A percentile compares a stretch with the other conserved stretches of the same genome.
Evolutionary conservation across 1,140 invertebrate species (phyloP).

Genomic region (Chionoecetes opilio): DNA sequence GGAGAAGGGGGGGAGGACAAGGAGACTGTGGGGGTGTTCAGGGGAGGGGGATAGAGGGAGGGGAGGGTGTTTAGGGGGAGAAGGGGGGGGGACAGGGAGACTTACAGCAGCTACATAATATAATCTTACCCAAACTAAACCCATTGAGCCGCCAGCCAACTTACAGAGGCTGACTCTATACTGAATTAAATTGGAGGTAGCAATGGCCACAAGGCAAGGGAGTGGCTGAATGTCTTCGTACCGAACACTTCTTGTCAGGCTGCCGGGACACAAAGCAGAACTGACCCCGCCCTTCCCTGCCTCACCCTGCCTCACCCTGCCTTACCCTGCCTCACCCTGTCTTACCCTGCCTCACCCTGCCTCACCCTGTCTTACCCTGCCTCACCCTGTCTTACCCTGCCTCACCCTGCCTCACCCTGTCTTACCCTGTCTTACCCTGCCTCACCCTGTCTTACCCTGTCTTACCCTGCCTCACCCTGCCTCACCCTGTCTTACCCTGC

Average conservation of each 20-base stretch:
- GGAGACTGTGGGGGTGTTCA: background rate
- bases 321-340: background rate
- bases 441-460: background rate
- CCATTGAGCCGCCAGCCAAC: background rate
- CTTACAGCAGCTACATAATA: no score
- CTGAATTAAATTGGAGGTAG: background rate
- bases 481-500: background rate
- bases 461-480: background rate
- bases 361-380: background rate
- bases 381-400: background rate
- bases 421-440: no score
- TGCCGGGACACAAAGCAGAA: background rate
- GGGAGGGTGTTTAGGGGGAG: background rate
- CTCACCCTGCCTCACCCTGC: background rate
- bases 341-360: background rate
- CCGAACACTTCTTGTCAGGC: background rate
- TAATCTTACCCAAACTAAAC: background rate
- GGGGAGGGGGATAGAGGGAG: background rate
- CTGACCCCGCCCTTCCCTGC: background rate
- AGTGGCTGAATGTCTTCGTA: constrained; percentile 8
- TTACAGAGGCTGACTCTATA: background rate
- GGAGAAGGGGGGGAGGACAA: background rate
- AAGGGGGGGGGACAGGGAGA: background rate
- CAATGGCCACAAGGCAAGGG: background rate
- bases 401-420: background rate